Evolutionary conservation across 2,797 vertebrate genomes (phyloP).

Genomic region (Echeneis naucrates): DNA sequence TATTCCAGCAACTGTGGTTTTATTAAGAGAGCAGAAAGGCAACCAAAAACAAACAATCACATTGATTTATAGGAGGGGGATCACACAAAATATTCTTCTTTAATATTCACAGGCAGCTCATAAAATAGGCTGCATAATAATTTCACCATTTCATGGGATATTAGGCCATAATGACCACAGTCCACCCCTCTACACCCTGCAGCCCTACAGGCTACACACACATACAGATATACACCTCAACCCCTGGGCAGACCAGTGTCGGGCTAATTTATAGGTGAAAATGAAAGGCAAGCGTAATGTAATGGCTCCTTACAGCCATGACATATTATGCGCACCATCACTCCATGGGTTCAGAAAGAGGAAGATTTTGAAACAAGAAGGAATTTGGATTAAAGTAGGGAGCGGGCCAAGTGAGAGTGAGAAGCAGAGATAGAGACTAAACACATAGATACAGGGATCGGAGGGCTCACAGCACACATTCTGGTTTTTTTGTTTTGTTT

Average conservation of each 20-base stretch:
- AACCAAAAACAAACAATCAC: constrained; percentile 76
- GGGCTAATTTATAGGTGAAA: constrained; percentile 96
- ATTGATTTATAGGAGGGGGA: constrained; percentile 67
- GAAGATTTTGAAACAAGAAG: constrained; percentile 61
- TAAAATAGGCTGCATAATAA: constrained; percentile 93
- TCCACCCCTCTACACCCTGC: constrained; percentile 96
- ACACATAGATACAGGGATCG: constrained; percentile 66
- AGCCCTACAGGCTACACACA: constrained; percentile 84
- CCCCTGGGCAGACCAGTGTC: constrained; percentile 84
- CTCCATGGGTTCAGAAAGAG: constrained; percentile 72
- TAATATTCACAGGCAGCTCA: constrained; percentile 91
- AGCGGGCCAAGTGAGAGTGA: constrained; percentile 57
- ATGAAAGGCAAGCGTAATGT: constrained; percentile 92
- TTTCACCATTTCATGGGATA: constrained; percentile 99
- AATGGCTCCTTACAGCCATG: constrained; percentile 93
- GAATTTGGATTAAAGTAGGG: constrained; percentile 56
- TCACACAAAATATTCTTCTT: constrained; percentile 78
- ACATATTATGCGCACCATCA: constrained; percentile 86
- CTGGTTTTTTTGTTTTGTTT: constrained; percentile 24
- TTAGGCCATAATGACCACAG: constrained; percentile 99
- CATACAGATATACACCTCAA: constrained; percentile 83
- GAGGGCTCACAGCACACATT: constrained; percentile 68
- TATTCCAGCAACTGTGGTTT: constrained; percentile 37
- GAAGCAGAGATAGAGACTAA: constrained; percentile 45
- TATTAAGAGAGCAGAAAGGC: constrained; percentile 59